Percentiles rank a stretch among this genome's conserved stretches.
These are phyloP conservation scores for Heliconius himera DNA, from an alignment of 1,140 invertebrate genomes.

Conservation along the genomic window DNA sequence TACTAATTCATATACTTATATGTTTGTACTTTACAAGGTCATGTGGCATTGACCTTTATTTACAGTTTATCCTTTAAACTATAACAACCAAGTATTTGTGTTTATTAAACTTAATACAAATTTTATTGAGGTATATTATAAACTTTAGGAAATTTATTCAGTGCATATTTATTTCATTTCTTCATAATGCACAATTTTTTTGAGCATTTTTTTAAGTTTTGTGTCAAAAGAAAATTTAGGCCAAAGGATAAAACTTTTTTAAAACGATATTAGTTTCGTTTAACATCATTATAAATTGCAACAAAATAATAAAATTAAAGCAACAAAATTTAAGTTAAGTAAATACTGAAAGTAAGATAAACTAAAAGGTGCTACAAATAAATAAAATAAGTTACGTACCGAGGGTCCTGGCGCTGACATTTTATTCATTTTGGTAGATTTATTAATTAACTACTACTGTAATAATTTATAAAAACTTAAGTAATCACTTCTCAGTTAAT, in stretches of 20 bases:
- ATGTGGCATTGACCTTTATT: neutral
- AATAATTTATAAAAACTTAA: neutral
- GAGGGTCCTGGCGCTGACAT: constrained; percentile 47
- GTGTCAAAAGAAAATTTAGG: neutral
- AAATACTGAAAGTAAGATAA: neutral
- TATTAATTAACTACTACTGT: neutral
- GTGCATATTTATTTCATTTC: too few relatives aligned
- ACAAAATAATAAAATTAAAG: neutral
- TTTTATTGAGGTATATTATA: neutral
- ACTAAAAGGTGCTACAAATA: constrained; percentile 7
- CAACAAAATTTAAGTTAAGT: neutral
- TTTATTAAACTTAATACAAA: neutral
- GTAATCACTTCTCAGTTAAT: neutral
- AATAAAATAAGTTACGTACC: constrained; percentile 38
- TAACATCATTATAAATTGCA: neutral
- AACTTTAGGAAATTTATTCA: neutral
- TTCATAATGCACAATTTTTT: too few relatives aligned
- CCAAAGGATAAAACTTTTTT: neutral
- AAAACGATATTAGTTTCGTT: neutral
- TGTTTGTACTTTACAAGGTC: neutral
- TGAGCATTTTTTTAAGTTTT: too few relatives aligned
- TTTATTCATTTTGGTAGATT: constrained; percentile 41
- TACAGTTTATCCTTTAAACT: neutral
- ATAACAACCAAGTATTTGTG: too few relatives aligned
- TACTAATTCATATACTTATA: neutral